Evolutionary conservation across 2,888 invertebrate species (phyloP).

Genomic region (Limnephilus rhombicus): DNA sequence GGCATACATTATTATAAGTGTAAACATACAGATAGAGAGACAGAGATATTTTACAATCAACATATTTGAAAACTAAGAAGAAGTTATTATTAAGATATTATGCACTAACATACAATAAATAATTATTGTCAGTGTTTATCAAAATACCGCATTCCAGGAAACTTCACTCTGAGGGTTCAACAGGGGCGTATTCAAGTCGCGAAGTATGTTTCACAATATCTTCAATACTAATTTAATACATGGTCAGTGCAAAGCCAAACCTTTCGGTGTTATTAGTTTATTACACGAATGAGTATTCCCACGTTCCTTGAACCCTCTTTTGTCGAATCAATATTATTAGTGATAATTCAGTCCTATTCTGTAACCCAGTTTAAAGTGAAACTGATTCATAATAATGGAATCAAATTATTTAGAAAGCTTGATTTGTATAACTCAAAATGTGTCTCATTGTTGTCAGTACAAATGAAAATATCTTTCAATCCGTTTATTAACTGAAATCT

Average conservation of each 20-base stretch:
- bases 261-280: neutral
- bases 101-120: neutral
- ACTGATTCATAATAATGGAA: neutral
- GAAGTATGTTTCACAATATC: neutral
- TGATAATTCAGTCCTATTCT: conserved; percentile 14
- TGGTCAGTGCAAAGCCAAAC: neutral
- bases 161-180: conserved; percentile 9
- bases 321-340: neutral
- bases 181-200: conserved; percentile 25
- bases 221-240: neutral
- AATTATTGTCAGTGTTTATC: conserved; percentile 7
- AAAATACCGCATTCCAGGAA: conserved; percentile 40
- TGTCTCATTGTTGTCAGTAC: neutral
- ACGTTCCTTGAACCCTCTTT: neutral
- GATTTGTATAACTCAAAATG: neutral
- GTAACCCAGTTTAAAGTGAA: neutral
- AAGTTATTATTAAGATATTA: conserved; percentile 21
- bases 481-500: neutral
- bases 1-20: conserved; percentile 37
- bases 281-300: neutral
- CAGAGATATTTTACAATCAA: conserved; percentile 34
- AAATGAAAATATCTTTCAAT: neutral
- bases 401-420: neutral
- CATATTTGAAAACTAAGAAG: conserved; percentile 33
- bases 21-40: conserved; percentile 37